Base-by-base conservation (phyloP, 2,113 vertebrate genomes). In the Leptocoma aspasia region DNA sequence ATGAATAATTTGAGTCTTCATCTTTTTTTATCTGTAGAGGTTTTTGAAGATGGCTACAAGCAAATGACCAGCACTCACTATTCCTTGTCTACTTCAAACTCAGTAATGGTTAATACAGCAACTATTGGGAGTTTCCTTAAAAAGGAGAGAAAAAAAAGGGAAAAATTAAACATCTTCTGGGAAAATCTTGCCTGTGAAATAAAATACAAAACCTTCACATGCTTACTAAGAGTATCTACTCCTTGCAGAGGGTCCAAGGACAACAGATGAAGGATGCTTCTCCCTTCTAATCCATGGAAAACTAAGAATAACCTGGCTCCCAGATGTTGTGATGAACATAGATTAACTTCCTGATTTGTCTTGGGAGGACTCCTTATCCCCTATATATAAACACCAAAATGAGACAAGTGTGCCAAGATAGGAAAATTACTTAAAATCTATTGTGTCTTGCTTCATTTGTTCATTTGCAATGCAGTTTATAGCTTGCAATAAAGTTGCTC, bases 311-410 rank as follows among this genome's bases (percentile, higher is more conserved):
- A 70, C 15, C 52, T 60, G 47, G 44, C 4, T 70, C 6, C 63
- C 0, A 0, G 14, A 66, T 33, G 15, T n/a, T 0, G 0, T 39
- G 49, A 72, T 64, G 47, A 76, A 60, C 12, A 47, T 3, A 47
- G 37, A 14, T n/a, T 11, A 89, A 79, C 42, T 68, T 82, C 9
- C 20, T 73, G 31, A 45, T 52, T 56, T 79, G 20, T 92, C 9
- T 44, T 75, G 35, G 35, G 47, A 61, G 13, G 31, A 49, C 1
- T 78, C 26, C 45, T 76, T 52, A 70, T 87, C 20, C 31, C 18
- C 4, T 31, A 6, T 64, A n/a, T 79, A 54, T 47, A 70, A 78
- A 66, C 14, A 70, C 2, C 16, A 87, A 75, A 81, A 59, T 30
- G 20, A 84, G 22, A 33, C 9, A 92, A 75, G 19, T 6, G 2